Evolutionary conservation across 2,888 invertebrate species (phyloP).

Genomic region (Nipponacmea schrenckii): DNA sequence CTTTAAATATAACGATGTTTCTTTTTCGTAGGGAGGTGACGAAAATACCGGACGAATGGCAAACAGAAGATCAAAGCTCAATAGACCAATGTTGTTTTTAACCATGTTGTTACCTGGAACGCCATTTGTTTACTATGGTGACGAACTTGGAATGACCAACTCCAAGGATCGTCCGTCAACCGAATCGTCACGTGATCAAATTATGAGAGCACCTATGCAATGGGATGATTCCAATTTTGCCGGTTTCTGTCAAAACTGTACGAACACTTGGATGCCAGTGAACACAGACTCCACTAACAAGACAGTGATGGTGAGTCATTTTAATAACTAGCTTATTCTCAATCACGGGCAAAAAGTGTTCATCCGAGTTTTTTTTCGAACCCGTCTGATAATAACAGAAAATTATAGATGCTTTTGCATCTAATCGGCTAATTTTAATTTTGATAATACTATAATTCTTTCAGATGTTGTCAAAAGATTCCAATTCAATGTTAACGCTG

Average conservation of each 20-base stretch:
- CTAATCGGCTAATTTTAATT: too few species aligned
- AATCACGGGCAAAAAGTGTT: too few species aligned
- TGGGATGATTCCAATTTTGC: constrained; percentile 53
- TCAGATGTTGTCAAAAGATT: constrained; percentile 36
- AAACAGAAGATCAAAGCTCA: constrained; percentile 38
- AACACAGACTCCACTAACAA: constrained; percentile 35
- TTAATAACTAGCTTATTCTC: constrained; percentile 1
- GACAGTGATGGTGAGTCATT: constrained; percentile 42
- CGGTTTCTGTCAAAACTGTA: constrained; percentile 44
- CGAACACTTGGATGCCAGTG: constrained; percentile 41
- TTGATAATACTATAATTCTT: background rate
- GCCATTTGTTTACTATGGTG: constrained; percentile 87
- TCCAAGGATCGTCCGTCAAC: background rate
- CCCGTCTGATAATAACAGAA: background rate
- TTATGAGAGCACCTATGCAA: constrained; percentile 57
- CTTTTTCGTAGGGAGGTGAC: constrained; percentile 42
- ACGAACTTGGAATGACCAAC: constrained; percentile 82
- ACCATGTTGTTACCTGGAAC: constrained; percentile 84
- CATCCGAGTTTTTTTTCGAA: too few species aligned
- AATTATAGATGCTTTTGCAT: background rate
- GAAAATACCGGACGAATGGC: constrained; percentile 43
- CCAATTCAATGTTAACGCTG: constrained; percentile 32
- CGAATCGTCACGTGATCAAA: constrained; percentile 29
- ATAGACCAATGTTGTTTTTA: constrained; percentile 80
- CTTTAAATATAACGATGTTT: too few species aligned